Evolutionary conservation across 1,140 invertebrate genomes (phyloP), one percentile per base, ranked within the genome.

Genomic region (Bilobella aurantiaca): DNA sequence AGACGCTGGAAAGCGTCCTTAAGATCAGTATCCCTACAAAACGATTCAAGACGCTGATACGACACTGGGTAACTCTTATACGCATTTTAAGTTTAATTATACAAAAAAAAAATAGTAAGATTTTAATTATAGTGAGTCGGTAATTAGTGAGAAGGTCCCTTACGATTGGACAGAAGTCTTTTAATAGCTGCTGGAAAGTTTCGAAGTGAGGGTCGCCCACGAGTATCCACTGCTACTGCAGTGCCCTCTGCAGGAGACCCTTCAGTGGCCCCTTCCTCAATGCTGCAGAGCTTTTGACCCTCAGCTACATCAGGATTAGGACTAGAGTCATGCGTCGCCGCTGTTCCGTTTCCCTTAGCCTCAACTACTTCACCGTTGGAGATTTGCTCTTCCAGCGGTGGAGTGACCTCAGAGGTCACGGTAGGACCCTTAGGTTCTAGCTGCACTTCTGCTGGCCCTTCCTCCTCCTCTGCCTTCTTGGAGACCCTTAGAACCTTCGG

Each of bases 151-250:
- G n/a, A n/a, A n/a, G n/a, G n/a, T 12, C n/a, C 8, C 49, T 53
- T 8, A 53, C 49, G 49, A 75, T 95, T 95, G 68, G 85, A 88
- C 28, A 96, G 75, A 72, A 95, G 82, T 34, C 90, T 82, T 67
- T 90, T 87, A 14, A 96, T 85, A 0, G 91, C 89, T 74, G 86
- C 87, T 62, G 89, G 89, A 78, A 95, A 95, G 79, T 92, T 64
- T 1, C 47, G 32, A 53, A 53, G 49, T 12, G 49, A 53, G 14
- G 49, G 49, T 32, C 59, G 59, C 3, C 31, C 34, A 23, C 12
- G 8, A 42, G 34, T 42, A 12, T 42, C 59, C 3, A 21, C 14
- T 61, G 28, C 5, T 27, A 12, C 31, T 61, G 25, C 31, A 32
- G 14, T 27, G 30, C n/a, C 32, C 23, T 58, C 47, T 28, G 2